Conservation (phyloP, 2,113 vertebrate species). For the Spermophilus dauricus region DNA sequence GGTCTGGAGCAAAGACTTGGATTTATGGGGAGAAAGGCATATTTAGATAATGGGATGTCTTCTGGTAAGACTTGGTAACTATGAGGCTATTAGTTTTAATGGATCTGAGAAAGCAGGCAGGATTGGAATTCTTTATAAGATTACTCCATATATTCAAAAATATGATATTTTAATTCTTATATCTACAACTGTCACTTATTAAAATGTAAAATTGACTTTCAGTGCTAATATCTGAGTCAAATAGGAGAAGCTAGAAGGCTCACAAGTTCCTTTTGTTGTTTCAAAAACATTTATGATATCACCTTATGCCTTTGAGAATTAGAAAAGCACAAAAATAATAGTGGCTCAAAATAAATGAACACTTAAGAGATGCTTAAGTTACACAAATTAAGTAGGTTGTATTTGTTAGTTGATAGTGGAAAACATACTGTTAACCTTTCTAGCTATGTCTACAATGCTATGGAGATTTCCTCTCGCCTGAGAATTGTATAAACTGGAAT, state of each 20-base stretch:
- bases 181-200: neutral
- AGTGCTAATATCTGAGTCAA: neutral
- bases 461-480: neutral
- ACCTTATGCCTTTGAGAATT: neutral
- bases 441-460: neutral
- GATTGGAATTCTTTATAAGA: neutral
- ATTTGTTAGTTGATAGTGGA: slow-evolving; percentile 2
- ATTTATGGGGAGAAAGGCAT: neutral
- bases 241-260: neutral
- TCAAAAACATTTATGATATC: neutral
- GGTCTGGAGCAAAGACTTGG: neutral
- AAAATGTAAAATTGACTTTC: neutral
- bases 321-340: neutral
- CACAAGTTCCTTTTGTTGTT: neutral
- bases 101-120: neutral
- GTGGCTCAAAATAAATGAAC: neutral
- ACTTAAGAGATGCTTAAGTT: neutral
- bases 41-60: neutral
- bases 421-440: neutral
- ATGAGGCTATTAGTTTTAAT: neutral
- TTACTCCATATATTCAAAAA: neutral
- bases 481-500: neutral
- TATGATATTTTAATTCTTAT: neutral
- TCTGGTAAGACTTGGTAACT: neutral
- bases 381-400: neutral